phyloP scores from a whole-genome alignment of 2,797 vertebrate species.

The Manis pentadactyla region DNA sequence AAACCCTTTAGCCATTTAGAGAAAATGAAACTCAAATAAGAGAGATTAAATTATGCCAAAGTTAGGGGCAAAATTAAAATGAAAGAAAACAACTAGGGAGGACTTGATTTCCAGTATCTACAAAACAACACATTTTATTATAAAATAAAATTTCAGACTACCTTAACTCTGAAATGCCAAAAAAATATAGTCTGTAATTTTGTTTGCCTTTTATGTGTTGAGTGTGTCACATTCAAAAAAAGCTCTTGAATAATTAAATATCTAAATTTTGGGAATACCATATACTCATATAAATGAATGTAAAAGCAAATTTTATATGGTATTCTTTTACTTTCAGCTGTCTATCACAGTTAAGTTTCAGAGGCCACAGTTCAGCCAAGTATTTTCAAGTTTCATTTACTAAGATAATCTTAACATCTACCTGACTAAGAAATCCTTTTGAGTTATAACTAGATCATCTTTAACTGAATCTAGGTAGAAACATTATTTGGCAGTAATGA shows the following conservation, averaged over 20 bases:
- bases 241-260: background rate
- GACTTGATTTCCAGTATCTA: background rate
- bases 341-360: background rate
- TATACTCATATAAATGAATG: background rate
- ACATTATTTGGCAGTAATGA: background rate
- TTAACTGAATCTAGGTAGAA: background rate
- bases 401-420: background rate
- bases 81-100: background rate
- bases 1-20: background rate
- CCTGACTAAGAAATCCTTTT: background rate
- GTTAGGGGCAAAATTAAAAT: slow-evolving; percentile 29
- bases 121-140: background rate
- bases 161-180: background rate
- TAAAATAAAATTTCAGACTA: background rate
- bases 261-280: background rate
- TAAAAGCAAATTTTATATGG: background rate
- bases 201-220: background rate
- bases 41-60: background rate
- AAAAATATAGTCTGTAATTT: background rate
- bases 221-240: background rate
- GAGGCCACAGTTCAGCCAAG: background rate
- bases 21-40: background rate
- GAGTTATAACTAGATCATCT: background rate
- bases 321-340: background rate
- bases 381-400: background rate